Evolutionary conservation across 2,888 invertebrate species (phyloP), one percentile per base, ranked within the genome.

Genomic region (Xestia xanthographa): DNA sequence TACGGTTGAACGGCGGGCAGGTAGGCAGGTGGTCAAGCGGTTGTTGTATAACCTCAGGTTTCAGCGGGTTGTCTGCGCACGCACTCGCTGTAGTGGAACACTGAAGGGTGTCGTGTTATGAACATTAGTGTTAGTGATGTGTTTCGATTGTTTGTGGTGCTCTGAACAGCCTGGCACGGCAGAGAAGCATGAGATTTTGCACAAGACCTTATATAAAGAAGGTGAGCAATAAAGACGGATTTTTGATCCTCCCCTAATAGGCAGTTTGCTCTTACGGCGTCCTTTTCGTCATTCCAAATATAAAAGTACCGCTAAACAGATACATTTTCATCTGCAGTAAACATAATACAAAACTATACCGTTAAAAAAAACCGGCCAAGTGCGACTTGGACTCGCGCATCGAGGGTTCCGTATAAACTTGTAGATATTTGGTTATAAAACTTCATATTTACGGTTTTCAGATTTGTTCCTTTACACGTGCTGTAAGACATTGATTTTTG

Each of bases 21-120:
- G 67, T 75, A 56, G 80, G 58, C 58, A 41, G 66, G 72, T 79
- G 79, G 79, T 78, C 77, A 74, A 66, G 72, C 66, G 41, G 78
- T 79, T 77, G 82, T 91, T 90, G 87, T 87, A 87, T 91, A 90
- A 91, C 85, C 83, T 83, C 84, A 83, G 83, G 87, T 86, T 90
- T 88, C 86, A 87, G 87, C 81, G 79, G 50, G 43, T 80, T 82
- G 77, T 79, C 74, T 75, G 79, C 72, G 76, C 85, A 85, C 82
- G 82, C 83, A 79, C 79, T 84, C 73, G 83, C 72, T 80, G 72
- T 80, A 77, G 80, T 81, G 78, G 58, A 80, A 83, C 83, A 75
- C 84, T 88, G 79, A 85, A 86, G 81, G 84, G 82, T 86, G 84
- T 80, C 83, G 82, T 86, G 75, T 82, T 85, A 85, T 82, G 79